A percentile compares a stretch with the other conserved stretches of the same genome.
phyloP scores from a whole-genome alignment of 2,797 vertebrate genomes.

The Pipistrellus pipistrellus region DNA sequence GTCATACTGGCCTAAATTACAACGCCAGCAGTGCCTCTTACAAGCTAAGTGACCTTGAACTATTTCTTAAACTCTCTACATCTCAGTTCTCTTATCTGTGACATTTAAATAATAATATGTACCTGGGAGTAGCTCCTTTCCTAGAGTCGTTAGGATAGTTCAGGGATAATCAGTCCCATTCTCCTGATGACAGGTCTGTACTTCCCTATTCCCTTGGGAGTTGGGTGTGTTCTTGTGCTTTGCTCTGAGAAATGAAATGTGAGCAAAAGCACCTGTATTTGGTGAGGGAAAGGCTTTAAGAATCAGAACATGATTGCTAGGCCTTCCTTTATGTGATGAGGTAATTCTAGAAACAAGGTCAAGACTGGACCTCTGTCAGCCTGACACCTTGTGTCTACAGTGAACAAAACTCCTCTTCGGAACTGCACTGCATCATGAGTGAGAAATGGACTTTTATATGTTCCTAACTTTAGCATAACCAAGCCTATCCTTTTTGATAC shows the following conservation, averaged over 20 bases:
- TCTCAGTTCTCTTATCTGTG: slow-evolving; percentile 1
- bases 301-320: not conserved
- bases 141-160: not conserved
- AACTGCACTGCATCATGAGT: not conserved
- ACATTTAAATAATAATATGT: slow-evolving; percentile 9
- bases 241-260: not conserved
- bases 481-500: not conserved
- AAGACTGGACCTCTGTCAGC: not conserved
- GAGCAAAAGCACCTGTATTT: not conserved
- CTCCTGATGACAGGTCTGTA: not conserved
- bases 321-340: not conserved
- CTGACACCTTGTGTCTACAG: not conserved
- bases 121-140: not conserved
- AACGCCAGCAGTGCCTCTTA: not conserved
- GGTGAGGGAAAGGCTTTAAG: not conserved
- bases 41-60: not conserved
- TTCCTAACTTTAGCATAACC: not conserved
- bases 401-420: not conserved
- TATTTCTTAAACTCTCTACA: not conserved
- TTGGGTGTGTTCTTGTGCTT: not conserved
- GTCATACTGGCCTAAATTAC: not conserved
- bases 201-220: not conserved
- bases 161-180: not conserved
- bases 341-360: slow-evolving; percentile 45
- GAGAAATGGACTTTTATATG: not conserved